Evolutionary conservation across 2,797 vertebrate species (phyloP).

Genomic region (Molossus molossus): DNA sequence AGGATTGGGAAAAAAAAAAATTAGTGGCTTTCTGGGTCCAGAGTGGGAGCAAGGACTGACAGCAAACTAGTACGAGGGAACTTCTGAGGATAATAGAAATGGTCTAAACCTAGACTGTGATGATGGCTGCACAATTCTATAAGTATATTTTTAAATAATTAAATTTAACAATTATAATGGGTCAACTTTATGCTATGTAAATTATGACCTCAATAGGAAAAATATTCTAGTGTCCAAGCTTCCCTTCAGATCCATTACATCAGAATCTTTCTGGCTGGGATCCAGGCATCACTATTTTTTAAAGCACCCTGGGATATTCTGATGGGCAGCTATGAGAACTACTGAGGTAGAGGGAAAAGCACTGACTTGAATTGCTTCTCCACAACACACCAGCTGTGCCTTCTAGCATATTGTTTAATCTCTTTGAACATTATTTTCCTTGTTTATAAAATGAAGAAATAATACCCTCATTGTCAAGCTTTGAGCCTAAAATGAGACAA

Average conservation of each 20-base stretch:
- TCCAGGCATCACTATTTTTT: neutral
- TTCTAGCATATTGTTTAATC: neutral
- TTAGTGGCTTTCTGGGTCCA: neutral
- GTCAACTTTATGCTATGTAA: constrained; percentile 15
- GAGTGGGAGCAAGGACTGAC: neutral
- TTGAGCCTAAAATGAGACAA: neutral
- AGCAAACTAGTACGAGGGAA: neutral
- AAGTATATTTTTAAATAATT: constrained; percentile 5
- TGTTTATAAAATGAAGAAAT: neutral
- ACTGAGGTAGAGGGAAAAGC: neutral
- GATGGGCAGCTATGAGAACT: neutral
- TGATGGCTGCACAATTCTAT: neutral
- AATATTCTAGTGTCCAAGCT: neutral
- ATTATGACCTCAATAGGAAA: neutral
- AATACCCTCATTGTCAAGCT: neutral
- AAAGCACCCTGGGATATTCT: neutral
- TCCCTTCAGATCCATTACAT: constrained; percentile 3
- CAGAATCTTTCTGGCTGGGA: neutral
- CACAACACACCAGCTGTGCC: neutral
- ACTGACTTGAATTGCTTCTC: neutral
- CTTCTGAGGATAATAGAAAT: neutral
- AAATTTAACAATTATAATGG: neutral
- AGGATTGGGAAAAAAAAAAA: neutral
- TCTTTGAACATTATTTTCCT: neutral
- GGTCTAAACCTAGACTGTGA: neutral